phyloP scores from a whole-genome alignment of 1,140 invertebrate genomes.

The Phymorhynchus buccinoides region DNA sequence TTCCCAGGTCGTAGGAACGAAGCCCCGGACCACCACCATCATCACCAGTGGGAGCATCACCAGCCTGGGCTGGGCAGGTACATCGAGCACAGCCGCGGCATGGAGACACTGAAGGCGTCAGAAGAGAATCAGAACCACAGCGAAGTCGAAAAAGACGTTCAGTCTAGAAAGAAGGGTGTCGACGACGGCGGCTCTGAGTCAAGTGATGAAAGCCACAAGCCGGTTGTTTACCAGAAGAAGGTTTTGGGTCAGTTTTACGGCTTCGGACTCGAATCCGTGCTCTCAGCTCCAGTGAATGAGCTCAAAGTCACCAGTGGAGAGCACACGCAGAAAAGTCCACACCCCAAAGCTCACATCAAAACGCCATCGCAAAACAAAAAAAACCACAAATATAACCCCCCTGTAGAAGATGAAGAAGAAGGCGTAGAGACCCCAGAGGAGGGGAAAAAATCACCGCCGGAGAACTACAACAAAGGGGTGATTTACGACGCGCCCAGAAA shows the following conservation, averaged over 20 bases:
- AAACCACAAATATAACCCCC: slow-evolving; percentile 15
- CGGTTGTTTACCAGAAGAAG: slow-evolving; percentile 22
- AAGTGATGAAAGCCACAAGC: slow-evolving; percentile 14
- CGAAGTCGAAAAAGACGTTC: slow-evolving; percentile 28
- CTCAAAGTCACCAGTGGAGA: slow-evolving; percentile 10
- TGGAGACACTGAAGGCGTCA: slow-evolving; percentile 28
- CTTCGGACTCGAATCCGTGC: slow-evolving; percentile 16
- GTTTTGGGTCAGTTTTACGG: slow-evolving; percentile 30
- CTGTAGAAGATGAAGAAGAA: slow-evolving; percentile 37
- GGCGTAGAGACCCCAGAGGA: slow-evolving; percentile 17
- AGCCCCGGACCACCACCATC: neutral
- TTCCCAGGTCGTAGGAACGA: slow-evolving; percentile 11
- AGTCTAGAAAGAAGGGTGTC: slow-evolving; percentile 42
- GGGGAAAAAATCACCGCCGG: neutral
- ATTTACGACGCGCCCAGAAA: slow-evolving; percentile 29
- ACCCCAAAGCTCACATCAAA: slow-evolving; percentile 24
- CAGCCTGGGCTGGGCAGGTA: slow-evolving; percentile 30
- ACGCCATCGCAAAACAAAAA: no score
- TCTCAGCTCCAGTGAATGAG: slow-evolving; percentile 31
- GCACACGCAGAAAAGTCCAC: slow-evolving; percentile 37
- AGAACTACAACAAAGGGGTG: slow-evolving; percentile 39
- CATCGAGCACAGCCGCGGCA: slow-evolving; percentile 29
- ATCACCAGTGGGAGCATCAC: slow-evolving; percentile 11
- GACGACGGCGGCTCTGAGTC: slow-evolving; percentile 30
- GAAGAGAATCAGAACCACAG: slow-evolving; percentile 22